Base-by-base conservation (phyloP, 2,888 invertebrate genomes). In the Stenoptilia bipunctidactyla region DNA sequence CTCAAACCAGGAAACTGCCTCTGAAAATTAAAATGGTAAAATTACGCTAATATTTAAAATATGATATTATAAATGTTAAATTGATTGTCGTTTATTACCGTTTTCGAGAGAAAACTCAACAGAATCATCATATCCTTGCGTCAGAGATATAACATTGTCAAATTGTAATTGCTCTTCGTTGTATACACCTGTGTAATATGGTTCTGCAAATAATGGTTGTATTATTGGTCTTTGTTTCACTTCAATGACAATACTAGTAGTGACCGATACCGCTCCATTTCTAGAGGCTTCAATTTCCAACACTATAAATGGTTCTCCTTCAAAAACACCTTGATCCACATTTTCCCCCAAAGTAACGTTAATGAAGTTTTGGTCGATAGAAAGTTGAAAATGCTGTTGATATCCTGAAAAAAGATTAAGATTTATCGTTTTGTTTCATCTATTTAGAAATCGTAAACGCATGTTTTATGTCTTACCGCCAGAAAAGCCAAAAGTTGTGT, bases 271-370 rank as follows among this genome's bases (percentile, higher is more conserved):
- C 1, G 73, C 69, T 43, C 61, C 54, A 27, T 55, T 52, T 46
- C 66, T 58, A 13, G 47, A 50, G 27, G 75, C 77, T 52, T 63
- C 57, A 13, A 79, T 41, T 44, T 70, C 62, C 15, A 79, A 47
- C n/a, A 66, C 45, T 46, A 79, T 52, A 43, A 66, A 65, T 27
- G 54, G 49, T 14, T 55, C 51, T 33, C 49, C 47, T 38, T 52
- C 45, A 15, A 59, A 35, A 8, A 60, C 45, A 40, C 63, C 61
- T 6, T 39, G 30, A 6, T 62, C 55, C 37, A 59, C 41, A n/a
- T 50, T 27, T 14, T 44, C 48, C n/a, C 38, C 9, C 9, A 52
- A 40, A 10, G 53, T 44, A 37, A 74, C 41, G 25, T 49, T 49
- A 14, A 68, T 36, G 13, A 49, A 38, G 27, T 68, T 64, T 4